Conservation (phyloP, 1,140 invertebrate species). For the Diabrotica virgifera region DNA sequence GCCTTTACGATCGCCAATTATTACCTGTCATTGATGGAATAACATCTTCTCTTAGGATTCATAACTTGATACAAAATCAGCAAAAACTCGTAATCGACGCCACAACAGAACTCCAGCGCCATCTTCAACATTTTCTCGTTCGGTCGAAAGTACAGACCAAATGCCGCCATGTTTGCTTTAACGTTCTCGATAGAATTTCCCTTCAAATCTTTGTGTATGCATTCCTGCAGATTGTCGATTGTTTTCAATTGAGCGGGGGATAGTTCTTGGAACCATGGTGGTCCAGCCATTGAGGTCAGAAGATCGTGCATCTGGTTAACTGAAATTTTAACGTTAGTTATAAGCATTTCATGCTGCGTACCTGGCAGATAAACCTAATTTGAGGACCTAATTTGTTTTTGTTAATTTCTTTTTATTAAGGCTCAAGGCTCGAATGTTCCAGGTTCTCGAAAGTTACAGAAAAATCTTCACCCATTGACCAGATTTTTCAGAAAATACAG, state of each 20-base stretch:
- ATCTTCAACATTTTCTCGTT: constrained; percentile 29
- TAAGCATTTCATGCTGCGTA: too few relatives aligned
- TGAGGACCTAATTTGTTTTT: too few relatives aligned
- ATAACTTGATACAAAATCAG: constrained; percentile 40
- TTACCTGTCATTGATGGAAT: constrained; percentile 29
- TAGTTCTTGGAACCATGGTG: constrained; percentile 46
- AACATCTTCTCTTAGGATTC: constrained; percentile 28
- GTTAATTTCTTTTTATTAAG: too few relatives aligned
- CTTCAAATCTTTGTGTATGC: constrained; percentile 32
- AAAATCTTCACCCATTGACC: too few relatives aligned
- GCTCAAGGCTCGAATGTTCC: too few relatives aligned
- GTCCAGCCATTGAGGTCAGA: constrained; percentile 31
- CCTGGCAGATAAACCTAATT: too few relatives aligned
- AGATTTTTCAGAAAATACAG: too few relatives aligned
- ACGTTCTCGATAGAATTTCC: constrained; percentile 27
- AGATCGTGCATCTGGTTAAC: constrained; percentile 5
- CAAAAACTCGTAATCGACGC: constrained; percentile 41
- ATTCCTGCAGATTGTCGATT: constrained; percentile 34
- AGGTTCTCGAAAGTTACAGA: too few relatives aligned
- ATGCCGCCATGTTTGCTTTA: constrained; percentile 29
- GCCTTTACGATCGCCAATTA: too few relatives aligned
- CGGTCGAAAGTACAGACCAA: constrained; percentile 40
- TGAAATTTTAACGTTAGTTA: too few relatives aligned
- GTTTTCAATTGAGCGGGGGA: constrained; percentile 35
- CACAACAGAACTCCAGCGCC: constrained; percentile 35